Conservation (phyloP, 35 echinoderm and acorn worm species). For the Ophioderma brevispina region DNA sequence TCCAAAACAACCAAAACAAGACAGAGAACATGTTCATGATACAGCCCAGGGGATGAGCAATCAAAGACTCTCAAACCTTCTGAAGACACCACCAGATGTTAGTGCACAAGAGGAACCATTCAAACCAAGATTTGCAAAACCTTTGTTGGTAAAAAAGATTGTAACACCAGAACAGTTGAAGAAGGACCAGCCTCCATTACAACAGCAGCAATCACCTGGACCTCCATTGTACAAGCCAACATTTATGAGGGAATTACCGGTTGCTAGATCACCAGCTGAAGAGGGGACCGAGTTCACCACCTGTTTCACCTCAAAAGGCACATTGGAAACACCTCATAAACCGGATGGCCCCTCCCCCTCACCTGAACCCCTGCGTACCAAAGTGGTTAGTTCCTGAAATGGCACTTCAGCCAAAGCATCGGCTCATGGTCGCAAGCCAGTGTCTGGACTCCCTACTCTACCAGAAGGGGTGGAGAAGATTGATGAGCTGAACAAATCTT, state of each 20-base stretch:
- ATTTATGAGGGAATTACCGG: not conserved
- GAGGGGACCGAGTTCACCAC: not conserved
- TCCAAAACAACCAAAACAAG: not conserved
- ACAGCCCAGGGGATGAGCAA: too few species aligned
- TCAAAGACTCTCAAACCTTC: too few species aligned
- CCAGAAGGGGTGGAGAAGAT: constrained; percentile 55
- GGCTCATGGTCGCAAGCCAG: not conserved
- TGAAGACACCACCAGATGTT: too few species aligned
- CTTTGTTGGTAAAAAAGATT: not conserved
- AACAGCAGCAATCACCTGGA: not conserved
- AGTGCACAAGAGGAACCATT: not conserved
- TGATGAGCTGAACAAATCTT: constrained; percentile 72
- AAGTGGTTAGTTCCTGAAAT: not conserved
- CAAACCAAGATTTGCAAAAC: not conserved
- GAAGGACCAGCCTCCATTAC: not conserved
- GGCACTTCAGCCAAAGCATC: not conserved
- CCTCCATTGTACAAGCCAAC: not conserved
- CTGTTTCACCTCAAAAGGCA: not conserved
- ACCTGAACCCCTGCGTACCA: not conserved
- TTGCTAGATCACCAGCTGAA: not conserved
- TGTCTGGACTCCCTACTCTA: not conserved
- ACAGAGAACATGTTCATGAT: not conserved
- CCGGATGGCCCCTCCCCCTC: not conserved
- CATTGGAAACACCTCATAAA: not conserved
- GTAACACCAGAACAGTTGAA: not conserved